Evolutionary conservation across 2,113 vertebrate genomes (phyloP).

Genomic region (Hemicordylus capensis): DNA sequence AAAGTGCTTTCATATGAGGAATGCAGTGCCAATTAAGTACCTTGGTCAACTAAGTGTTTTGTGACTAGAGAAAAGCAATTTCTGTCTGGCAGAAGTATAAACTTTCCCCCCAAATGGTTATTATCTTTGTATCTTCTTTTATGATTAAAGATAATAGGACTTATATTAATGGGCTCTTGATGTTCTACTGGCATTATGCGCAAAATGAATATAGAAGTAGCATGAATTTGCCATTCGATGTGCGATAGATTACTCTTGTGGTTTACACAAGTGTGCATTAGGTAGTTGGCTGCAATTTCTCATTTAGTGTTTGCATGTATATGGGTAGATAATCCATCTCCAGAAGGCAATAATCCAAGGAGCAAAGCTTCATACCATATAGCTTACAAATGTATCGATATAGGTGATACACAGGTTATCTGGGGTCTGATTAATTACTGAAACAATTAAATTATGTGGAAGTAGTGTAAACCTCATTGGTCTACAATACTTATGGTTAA

Average conservation of each 20-base stretch:
- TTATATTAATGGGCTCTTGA: constrained; percentile 11
- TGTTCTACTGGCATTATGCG: not conserved
- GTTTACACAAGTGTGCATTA: not conserved
- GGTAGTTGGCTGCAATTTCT: not conserved
- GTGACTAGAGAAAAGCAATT: constrained; percentile 14
- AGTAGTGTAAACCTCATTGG: not conserved
- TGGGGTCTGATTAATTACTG: not conserved
- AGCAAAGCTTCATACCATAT: not conserved
- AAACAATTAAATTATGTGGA: not conserved
- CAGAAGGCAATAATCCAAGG: constrained; percentile 3
- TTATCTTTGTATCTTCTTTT: constrained; percentile 4
- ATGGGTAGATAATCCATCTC: not conserved
- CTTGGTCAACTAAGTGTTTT: constrained; percentile 23
- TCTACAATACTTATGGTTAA: not conserved
- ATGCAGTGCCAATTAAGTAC: not conserved
- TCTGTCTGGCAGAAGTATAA: not conserved
- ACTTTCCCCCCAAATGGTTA: not conserved
- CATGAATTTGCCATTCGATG: not conserved
- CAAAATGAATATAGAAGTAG: constrained; percentile 4
- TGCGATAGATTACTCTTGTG: not conserved
- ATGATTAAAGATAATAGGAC: constrained; percentile 14
- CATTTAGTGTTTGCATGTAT: not conserved
- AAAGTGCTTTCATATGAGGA: not conserved
- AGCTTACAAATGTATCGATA: not conserved
- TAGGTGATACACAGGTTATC: not conserved